phyloP scores from a whole-genome alignment of 2,113 vertebrate genomes.

The Chaetops frenatus region DNA sequence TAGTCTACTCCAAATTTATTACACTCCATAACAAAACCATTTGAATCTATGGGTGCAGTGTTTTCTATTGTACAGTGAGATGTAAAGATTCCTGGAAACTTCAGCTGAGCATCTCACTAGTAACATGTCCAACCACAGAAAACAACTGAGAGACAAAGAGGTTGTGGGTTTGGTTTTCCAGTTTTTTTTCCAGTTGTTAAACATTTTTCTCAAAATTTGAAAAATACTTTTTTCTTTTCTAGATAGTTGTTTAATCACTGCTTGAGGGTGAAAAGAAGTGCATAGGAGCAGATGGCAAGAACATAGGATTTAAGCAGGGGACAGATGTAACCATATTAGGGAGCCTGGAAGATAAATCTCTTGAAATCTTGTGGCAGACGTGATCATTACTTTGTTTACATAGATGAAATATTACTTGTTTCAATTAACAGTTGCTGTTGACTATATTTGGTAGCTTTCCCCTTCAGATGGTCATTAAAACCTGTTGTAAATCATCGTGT shows the following conservation, averaged over 20 bases:
- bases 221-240: not conserved
- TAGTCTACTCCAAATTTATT: not conserved
- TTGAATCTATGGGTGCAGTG: not conserved
- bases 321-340: conserved; percentile 66
- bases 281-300: conserved; percentile 71
- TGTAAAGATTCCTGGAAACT: not conserved
- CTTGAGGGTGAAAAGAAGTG: conserved; percentile 25
- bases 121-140: not conserved
- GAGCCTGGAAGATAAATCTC: conserved; percentile 64
- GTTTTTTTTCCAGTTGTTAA: not conserved
- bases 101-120: not conserved
- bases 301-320: conserved; percentile 71
- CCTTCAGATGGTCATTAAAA: conserved; percentile 34
- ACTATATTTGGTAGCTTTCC: conserved; percentile 49
- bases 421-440: conserved; percentile 25
- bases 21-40: not conserved
- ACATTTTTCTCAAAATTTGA: not conserved
- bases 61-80: not conserved
- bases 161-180: not conserved
- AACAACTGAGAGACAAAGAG: not conserved
- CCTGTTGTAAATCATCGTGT: conserved; percentile 36
- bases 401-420: not conserved
- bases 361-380: conserved; percentile 38
- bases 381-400: conserved; percentile 53
- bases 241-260: conserved; percentile 41